Percentiles rank a stretch among this genome's conserved stretches.
These are phyloP conservation scores for Laspeyria flexula DNA, from an alignment of 2,888 invertebrate genomes.

Conservation along the genomic window DNA sequence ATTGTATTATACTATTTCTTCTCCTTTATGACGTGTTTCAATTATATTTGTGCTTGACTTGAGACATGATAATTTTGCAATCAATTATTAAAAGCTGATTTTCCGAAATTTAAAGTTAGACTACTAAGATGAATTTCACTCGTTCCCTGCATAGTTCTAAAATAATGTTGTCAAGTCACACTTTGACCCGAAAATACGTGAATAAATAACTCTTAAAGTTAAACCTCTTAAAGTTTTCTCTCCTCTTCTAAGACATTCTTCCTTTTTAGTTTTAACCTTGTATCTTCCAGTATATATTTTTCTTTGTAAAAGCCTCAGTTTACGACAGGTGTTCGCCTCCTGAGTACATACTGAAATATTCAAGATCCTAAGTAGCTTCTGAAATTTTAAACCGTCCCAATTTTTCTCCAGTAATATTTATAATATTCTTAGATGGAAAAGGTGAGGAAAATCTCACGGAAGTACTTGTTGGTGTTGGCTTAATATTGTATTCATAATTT, in stretches of 20 bases:
- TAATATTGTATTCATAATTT: constrained; percentile 8
- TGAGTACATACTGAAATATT: constrained; percentile 70
- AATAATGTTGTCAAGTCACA: neutral
- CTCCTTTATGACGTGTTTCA: no score
- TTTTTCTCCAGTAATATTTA: constrained; percentile 32
- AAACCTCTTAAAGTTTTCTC: no score
- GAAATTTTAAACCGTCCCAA: constrained; percentile 55
- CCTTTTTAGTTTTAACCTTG: neutral
- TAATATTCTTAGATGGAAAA: constrained; percentile 22
- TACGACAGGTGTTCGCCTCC: constrained; percentile 62
- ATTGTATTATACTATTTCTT: no score
- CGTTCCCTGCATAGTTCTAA: no score
- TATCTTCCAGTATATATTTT: constrained; percentile 20
- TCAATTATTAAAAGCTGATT: no score
- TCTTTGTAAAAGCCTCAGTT: constrained; percentile 36
- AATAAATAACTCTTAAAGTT: no score
- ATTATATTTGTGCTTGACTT: no score
- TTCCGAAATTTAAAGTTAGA: no score
- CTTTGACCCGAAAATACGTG: no score
- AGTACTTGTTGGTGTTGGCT: neutral
- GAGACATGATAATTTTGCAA: no score
- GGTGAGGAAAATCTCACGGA: constrained; percentile 12
- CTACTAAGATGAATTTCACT: no score
- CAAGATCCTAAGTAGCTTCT: constrained; percentile 61
- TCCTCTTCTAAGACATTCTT: neutral